Conservation (phyloP, 1,140 invertebrate species). For the Polypedilum vanderplanki region DNA sequence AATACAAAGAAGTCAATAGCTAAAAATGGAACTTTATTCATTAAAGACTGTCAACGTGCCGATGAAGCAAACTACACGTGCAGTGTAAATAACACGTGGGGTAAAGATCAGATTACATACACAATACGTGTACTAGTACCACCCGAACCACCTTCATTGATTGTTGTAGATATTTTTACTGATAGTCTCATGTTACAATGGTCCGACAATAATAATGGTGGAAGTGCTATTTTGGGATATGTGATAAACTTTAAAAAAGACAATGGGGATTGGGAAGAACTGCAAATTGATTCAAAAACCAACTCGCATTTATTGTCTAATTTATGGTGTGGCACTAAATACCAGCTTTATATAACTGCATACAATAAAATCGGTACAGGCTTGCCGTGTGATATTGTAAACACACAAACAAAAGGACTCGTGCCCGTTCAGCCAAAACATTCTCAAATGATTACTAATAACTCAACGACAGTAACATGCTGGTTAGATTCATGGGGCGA, state of each 20-base stretch:
- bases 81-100: constrained; percentile 70
- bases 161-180: constrained; percentile 60
- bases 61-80: constrained; percentile 90
- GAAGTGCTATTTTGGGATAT: constrained; percentile 68
- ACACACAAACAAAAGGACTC: constrained; percentile 74
- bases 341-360: constrained; percentile 80
- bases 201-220: constrained; percentile 61
- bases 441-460: constrained; percentile 76
- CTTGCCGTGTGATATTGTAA: constrained; percentile 76
- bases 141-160: constrained; percentile 58
- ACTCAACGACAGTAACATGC: constrained; percentile 81
- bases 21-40: constrained; percentile 61
- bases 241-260: constrained; percentile 83
- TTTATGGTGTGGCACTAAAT: constrained; percentile 80
- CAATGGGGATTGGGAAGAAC: constrained; percentile 80
- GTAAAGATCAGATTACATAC: constrained; percentile 77
- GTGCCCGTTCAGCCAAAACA: constrained; percentile 72
- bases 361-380: constrained; percentile 84
- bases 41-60: constrained; percentile 61
- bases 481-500: constrained; percentile 84
- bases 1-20: constrained; percentile 59
- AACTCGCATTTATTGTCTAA: constrained; percentile 69
- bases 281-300: constrained; percentile 69
- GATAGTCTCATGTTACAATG: constrained; percentile 63
- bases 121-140: constrained; percentile 59